These are phyloP conservation scores for Aphelinus certus DNA, from an alignment of 1,140 invertebrate species.

Conservation along the genomic window DNA sequence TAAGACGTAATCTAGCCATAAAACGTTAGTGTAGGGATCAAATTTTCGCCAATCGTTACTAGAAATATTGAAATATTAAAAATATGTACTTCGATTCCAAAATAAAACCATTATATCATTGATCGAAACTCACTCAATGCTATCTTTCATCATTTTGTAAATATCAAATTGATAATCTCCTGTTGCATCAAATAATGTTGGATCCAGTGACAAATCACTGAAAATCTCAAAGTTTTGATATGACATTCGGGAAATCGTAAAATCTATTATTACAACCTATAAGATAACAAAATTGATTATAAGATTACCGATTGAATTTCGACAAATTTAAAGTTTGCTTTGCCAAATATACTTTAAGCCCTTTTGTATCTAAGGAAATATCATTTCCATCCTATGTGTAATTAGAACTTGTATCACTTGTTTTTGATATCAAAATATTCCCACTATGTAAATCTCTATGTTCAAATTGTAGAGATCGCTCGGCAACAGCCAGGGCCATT, in stretches of 20 bases:
- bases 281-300: slow-evolving; percentile 32
- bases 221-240: slow-evolving; percentile 76
- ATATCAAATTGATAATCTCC: slow-evolving; percentile 96
- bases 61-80: slow-evolving; percentile 56
- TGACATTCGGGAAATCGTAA: slow-evolving; percentile 85
- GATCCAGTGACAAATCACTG: slow-evolving; percentile 82
- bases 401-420: slow-evolving; percentile 63
- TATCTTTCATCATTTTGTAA: slow-evolving; percentile 84
- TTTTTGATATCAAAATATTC: slow-evolving; percentile 82
- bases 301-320: background rate
- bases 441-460: slow-evolving; percentile 95
- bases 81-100: slow-evolving; percentile 71
- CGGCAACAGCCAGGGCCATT: slow-evolving; percentile 83
- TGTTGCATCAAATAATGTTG: slow-evolving; percentile 79
- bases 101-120: slow-evolving; percentile 36
- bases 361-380: slow-evolving; percentile 58
- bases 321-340: background rate
- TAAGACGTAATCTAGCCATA: slow-evolving; percentile 89
- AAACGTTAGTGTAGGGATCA: slow-evolving; percentile 84
- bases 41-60: slow-evolving; percentile 87
- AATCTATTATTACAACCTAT: slow-evolving; percentile 87
- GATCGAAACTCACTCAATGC: slow-evolving; percentile 71
- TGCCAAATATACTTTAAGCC: slow-evolving; percentile 60
- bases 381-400: slow-evolving; percentile 67
- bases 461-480: slow-evolving; percentile 85